phyloP scores from a whole-genome alignment of 2,797 vertebrate genomes.

The Xenopus petersii region DNA sequence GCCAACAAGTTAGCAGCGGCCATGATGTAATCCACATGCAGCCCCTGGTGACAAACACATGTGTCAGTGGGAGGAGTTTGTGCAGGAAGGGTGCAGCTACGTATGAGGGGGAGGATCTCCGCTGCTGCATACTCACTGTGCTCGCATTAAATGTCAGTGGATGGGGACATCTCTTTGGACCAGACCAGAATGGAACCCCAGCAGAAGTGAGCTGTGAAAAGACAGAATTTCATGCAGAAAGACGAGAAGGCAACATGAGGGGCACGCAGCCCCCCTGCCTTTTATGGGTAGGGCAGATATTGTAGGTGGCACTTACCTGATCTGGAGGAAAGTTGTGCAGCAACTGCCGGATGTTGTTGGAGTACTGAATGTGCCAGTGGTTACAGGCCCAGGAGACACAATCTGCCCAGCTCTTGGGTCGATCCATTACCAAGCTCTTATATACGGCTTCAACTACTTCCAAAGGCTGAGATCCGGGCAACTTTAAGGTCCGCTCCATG shows the following conservation, averaged over 20 bases:
- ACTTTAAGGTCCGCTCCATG: slow-evolving; percentile 87
- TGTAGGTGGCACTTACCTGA: slow-evolving; percentile 68
- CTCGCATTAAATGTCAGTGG: slow-evolving; percentile 80
- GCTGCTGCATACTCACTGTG: slow-evolving; percentile 70
- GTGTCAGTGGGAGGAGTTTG: no score
- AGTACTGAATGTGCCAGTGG: slow-evolving; percentile 92
- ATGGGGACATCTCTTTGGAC: slow-evolving; percentile 93
- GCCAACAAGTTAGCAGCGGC: slow-evolving; percentile 86
- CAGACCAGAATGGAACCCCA: slow-evolving; percentile 93
- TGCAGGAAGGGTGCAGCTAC: no score
- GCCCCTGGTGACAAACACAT: slow-evolving; percentile 63
- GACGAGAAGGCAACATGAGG: no score
- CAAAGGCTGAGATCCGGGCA: slow-evolving; percentile 86
- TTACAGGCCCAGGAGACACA: slow-evolving; percentile 88
- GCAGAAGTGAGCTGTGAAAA: slow-evolving; percentile 82
- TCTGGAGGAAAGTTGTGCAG: slow-evolving; percentile 92
- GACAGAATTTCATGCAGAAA: background rate
- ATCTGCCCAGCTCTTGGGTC: slow-evolving; percentile 79
- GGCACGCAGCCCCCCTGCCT: no score
- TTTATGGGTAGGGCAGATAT: no score
- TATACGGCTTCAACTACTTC: slow-evolving; percentile 90
- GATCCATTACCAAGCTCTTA: slow-evolving; percentile 82
- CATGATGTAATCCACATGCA: slow-evolving; percentile 90
- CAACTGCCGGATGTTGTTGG: slow-evolving; percentile 93
- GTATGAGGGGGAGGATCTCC: no score